Percentiles rank a stretch among this genome's conserved stretches.
These are phyloP conservation scores for Amphipyra tragopoginis DNA, from an alignment of 2,888 invertebrate genomes.

Conservation along the genomic window DNA sequence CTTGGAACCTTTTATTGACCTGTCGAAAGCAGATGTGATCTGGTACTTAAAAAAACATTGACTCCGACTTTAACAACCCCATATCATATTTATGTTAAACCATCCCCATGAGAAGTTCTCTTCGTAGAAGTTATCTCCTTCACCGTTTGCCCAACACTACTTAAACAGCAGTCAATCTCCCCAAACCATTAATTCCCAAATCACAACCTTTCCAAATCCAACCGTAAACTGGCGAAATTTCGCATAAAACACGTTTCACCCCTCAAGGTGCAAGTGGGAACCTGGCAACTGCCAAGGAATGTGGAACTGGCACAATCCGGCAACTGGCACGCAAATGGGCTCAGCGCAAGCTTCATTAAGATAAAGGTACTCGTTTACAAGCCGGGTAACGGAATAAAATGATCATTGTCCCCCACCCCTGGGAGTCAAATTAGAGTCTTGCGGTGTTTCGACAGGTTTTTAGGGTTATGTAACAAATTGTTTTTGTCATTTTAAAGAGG, in stretches of 20 bases:
- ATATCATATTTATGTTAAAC: too few relatives aligned
- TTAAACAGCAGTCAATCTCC: neutral
- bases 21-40: too few relatives aligned
- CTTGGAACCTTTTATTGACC: too few relatives aligned
- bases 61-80: too few relatives aligned
- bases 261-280: conserved; percentile 44
- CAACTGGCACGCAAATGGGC: conserved; percentile 53
- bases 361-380: conserved; percentile 54
- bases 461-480: conserved; percentile 4
- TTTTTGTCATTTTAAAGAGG: neutral
- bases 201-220: neutral
- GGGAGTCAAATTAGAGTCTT: conserved; percentile 29
- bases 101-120: too few relatives aligned
- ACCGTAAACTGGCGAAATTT: conserved; percentile 33
- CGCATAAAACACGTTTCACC: conserved; percentile 49
- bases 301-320: conserved; percentile 49
- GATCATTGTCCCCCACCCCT: conserved; percentile 29
- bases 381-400: conserved; percentile 52
- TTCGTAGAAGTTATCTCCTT: too few relatives aligned
- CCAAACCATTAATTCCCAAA: neutral
- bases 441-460: conserved; percentile 7
- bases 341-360: conserved; percentile 49
- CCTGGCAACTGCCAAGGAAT: conserved; percentile 42
- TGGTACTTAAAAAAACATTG: too few relatives aligned
- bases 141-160: neutral